Evolutionary conservation across 2,113 vertebrate species (phyloP), one percentile per base, ranked within the genome.

Genomic region (Daphoenositta chrysoptera): DNA sequence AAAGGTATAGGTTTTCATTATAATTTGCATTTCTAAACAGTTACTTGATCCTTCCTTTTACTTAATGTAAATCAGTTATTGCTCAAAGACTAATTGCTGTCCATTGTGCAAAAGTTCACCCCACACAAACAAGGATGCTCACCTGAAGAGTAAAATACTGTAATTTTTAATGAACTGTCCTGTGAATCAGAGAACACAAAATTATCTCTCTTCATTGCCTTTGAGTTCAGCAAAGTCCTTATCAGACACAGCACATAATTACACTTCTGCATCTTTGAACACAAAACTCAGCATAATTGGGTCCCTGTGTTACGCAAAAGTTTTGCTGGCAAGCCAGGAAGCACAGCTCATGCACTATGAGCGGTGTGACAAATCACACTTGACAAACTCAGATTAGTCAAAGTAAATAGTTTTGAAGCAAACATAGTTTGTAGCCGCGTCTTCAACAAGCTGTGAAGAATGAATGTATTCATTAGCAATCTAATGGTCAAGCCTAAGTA

Each of bases 361-460:
- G 58, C 0, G 1, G 14, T 22, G 35, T 33, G 76, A 82, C 63
- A 93, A 94, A 95, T 56, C 50, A 37, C 50, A 77, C 39, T 86
- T 51, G 78, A 90, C 90, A 88, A 91, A 80, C 24, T 48, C n/a
- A 70, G 63, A 73, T 78, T 73, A 90, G 63, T 58, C 39, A 73
- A 76, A 87, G 61, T n/a, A 89, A 94, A 93, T 20, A 61, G 23
- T 76, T 76, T 69, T 45, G 75, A 87, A 93, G 71, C 27, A 93
- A 96, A 70, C 54, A 31, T 11, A n/a, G 65, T 60, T 84, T 58
- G 20, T 11, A 94, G 65, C 14, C 10, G 3, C 2, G 0, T 80
- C 68, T 91, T 85, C 58, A 68, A 15, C 54, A 88, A 76, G 30
- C 58, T 60, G 33, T 83, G 71, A 91, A 96, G 84, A 97, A 94